phyloP scores from a whole-genome alignment of 1,140 invertebrate species.

The Anoplolepis gracilipes region DNA sequence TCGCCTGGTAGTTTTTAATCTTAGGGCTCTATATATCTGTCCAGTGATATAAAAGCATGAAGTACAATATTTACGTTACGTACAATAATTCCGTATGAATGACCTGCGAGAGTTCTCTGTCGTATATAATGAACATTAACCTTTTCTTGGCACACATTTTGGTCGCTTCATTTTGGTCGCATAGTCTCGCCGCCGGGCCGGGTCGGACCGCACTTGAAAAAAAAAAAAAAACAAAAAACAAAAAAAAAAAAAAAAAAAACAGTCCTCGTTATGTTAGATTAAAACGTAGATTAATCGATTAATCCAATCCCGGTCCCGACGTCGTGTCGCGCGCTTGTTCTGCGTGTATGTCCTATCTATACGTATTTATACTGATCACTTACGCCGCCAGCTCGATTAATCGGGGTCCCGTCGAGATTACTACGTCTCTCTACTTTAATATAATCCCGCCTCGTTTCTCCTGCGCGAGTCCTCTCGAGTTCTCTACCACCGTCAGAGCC shows the following conservation, averaged over 20 bases:
- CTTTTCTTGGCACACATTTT: slow-evolving; percentile 32
- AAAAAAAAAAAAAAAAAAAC: no score
- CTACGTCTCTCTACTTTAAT: slow-evolving; percentile 26
- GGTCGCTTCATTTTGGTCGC: no score
- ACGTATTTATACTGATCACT: slow-evolving; percentile 58
- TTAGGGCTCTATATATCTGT: slow-evolving; percentile 83
- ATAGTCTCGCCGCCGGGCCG: slow-evolving; percentile 44
- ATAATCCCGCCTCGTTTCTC: slow-evolving; percentile 3
- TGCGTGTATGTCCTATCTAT: slow-evolving; percentile 53
- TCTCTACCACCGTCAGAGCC: not conserved
- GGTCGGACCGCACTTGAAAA: slow-evolving; percentile 12
- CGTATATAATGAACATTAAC: slow-evolving; percentile 69
- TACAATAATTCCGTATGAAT: slow-evolving; percentile 84
- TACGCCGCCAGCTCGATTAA: slow-evolving; percentile 47
- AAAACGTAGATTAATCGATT: slow-evolving; percentile 69
- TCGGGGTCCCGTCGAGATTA: slow-evolving; percentile 26
- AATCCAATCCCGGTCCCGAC: slow-evolving; percentile 43
- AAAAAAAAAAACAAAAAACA: not conserved
- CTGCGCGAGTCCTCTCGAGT: not conserved
- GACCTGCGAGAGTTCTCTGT: slow-evolving; percentile 81
- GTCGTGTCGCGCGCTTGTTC: slow-evolving; percentile 47
- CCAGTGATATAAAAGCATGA: slow-evolving; percentile 84
- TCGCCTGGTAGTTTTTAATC: slow-evolving; percentile 82
- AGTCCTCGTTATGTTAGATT: slow-evolving; percentile 6
- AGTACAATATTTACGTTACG: slow-evolving; percentile 80